Evolutionary conservation across 2,113 vertebrate genomes (phyloP).

Genomic region (Hippocampus abdominalis): DNA sequence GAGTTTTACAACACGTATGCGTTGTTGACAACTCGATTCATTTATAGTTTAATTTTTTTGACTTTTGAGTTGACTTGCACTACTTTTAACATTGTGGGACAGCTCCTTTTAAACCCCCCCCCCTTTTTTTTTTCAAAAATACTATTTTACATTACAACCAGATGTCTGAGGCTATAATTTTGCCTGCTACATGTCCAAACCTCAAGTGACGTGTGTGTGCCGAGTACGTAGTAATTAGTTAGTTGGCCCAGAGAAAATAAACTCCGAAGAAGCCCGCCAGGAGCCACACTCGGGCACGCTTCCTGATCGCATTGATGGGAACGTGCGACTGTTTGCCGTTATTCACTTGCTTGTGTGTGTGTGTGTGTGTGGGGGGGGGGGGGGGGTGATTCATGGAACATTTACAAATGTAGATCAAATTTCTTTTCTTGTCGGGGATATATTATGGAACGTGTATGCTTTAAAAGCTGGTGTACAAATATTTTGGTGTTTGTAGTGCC

Average conservation of each 20-base stretch:
- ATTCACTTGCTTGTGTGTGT: constrained; percentile 14
- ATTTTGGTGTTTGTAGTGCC: neutral
- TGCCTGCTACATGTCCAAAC: constrained; percentile 67
- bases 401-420: constrained; percentile 28
- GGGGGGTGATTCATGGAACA: constrained; percentile 27
- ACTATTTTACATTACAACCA: constrained; percentile 74
- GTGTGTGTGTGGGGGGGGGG: neutral
- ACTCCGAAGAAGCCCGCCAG: constrained; percentile 38
- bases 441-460: neutral
- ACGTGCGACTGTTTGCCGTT: constrained; percentile 9
- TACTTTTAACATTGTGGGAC: constrained; percentile 45
- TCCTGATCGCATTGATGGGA: constrained; percentile 27
- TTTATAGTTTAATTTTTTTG: constrained; percentile 1
- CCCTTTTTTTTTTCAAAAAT: constrained; percentile 60
- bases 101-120: constrained; percentile 51
- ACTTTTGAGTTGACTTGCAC: constrained; percentile 18
- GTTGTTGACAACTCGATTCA: constrained; percentile 34
- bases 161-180: constrained; percentile 76
- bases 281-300: constrained; percentile 44
- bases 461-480: neutral
- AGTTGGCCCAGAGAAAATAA: constrained; percentile 67
- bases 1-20: constrained; percentile 36
- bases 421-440: neutral
- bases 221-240: constrained; percentile 74
- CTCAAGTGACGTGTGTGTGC: constrained; percentile 65